Percentiles rank a stretch among this genome's conserved stretches.
phyloP scores from a whole-genome alignment of 2,797 vertebrate species.

The Knipowitschia caucasica region DNA sequence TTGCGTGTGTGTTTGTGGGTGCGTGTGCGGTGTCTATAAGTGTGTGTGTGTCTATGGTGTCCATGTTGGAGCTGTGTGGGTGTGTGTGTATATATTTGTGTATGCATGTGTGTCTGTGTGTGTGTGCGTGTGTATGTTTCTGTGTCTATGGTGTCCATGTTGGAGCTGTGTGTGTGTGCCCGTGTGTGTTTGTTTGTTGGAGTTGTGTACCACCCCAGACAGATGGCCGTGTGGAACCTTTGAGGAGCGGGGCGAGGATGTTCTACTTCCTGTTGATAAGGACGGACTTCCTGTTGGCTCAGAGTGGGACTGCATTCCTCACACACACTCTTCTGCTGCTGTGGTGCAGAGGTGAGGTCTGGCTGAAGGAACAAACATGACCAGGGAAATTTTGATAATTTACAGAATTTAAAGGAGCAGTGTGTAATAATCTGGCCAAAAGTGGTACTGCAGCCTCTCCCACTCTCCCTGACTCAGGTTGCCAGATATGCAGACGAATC shows the following conservation, averaged over 20 bases:
- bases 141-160: conserved; percentile 24
- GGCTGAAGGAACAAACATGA: too few relatives aligned
- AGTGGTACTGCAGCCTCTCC: too few relatives aligned
- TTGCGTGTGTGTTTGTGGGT: conserved; percentile 32
- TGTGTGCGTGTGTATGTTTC: conserved; percentile 8
- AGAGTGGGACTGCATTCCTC: conserved; percentile 17
- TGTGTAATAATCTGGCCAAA: too few relatives aligned
- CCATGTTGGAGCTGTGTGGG: conserved; percentile 47
- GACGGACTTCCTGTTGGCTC: conserved; percentile 50
- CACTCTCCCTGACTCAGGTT: too few relatives aligned
- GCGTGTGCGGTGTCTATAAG: conserved; percentile 31
- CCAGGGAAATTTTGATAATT: too few relatives aligned
- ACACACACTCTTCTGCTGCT: not conserved
- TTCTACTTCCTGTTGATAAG: conserved; percentile 63
- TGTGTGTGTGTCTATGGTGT: conserved; percentile 28
- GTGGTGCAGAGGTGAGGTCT: too few relatives aligned
- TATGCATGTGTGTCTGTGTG: conserved; percentile 1
- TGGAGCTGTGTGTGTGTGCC: conserved; percentile 24
- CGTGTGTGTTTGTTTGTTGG: not conserved
- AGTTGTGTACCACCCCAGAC: conserved; percentile 32
- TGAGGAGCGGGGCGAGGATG: conserved; percentile 49
- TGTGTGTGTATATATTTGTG: conserved; percentile 37
- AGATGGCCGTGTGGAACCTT: conserved; percentile 34
- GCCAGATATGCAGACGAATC: too few relatives aligned
- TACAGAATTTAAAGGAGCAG: too few relatives aligned